phyloP scores from a whole-genome alignment of 2,888 invertebrate species.

The Ochropleura plecta region DNA sequence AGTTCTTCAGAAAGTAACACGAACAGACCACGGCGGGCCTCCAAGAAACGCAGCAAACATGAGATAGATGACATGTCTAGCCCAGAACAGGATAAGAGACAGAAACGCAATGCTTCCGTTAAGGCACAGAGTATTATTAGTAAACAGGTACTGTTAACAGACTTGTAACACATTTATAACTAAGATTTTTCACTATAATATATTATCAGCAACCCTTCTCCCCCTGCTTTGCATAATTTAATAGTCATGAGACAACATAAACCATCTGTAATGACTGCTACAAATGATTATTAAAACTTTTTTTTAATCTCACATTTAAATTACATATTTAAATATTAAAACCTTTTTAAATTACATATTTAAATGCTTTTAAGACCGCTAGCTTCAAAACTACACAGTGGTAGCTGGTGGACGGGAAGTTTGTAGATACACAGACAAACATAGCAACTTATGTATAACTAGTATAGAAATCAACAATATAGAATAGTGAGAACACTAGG shows the following conservation, averaged over 20 bases:
- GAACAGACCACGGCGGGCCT: constrained; percentile 64
- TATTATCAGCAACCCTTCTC: too few relatives aligned
- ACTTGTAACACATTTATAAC: neutral
- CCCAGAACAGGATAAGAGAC: constrained; percentile 84
- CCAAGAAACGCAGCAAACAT: constrained; percentile 85
- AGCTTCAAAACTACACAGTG: neutral
- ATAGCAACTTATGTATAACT: too few relatives aligned
- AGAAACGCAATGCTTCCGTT: constrained; percentile 85
- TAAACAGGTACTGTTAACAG: constrained; percentile 79
- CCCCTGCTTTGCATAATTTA: too few relatives aligned
- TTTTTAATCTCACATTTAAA: too few relatives aligned
- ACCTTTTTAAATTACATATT: too few relatives aligned
- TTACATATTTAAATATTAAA: too few relatives aligned
- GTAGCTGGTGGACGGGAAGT: neutral
- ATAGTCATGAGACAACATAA: too few relatives aligned
- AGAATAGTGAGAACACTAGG: neutral
- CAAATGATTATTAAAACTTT: neutral
- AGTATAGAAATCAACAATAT: neutral
- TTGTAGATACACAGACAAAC: neutral
- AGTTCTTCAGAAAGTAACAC: constrained; percentile 70
- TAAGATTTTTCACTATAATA: too few relatives aligned
- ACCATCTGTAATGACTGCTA: too few relatives aligned
- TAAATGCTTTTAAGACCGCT: neutral
- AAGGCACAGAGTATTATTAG: constrained; percentile 85
- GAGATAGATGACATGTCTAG: constrained; percentile 84